phyloP scores from a whole-genome alignment of 1,140 invertebrate genomes.

The Rhyacophila brunnea region DNA sequence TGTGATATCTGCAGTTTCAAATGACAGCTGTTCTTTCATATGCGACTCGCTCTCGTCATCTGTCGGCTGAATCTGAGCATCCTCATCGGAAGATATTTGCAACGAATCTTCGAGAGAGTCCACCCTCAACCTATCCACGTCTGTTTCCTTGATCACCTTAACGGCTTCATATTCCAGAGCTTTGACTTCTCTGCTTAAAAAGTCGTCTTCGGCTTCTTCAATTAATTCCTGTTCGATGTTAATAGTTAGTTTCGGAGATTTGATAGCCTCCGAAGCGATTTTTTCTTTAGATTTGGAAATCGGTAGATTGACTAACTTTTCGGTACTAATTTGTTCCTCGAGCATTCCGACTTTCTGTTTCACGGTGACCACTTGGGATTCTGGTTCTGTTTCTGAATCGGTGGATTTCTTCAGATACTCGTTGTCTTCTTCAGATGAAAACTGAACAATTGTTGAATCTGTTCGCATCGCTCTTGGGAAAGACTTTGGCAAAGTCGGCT shows the following conservation, averaged over 20 bases:
- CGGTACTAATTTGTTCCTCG: constrained; percentile 18
- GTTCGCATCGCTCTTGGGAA: constrained; percentile 49
- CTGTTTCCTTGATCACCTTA: constrained; percentile 14
- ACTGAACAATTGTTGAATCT: constrained; percentile 53
- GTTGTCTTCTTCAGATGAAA: constrained; percentile 55
- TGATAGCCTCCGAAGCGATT: constrained; percentile 3
- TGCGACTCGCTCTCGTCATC: constrained; percentile 33
- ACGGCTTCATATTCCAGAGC: constrained; percentile 21
- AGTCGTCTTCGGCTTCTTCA: constrained; percentile 7
- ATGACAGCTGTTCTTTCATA: constrained; percentile 23
- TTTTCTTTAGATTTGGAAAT: constrained; percentile 10
- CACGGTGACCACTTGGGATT: constrained; percentile 47
- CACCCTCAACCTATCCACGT: constrained; percentile 22
- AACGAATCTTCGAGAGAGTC: constrained; percentile 32
- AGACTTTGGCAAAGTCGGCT: constrained; percentile 40
- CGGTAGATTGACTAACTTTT: background rate
- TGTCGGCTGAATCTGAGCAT: constrained; percentile 31
- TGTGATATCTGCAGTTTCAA: constrained; percentile 7
- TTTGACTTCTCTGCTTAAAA: constrained; percentile 18
- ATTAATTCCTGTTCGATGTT: constrained; percentile 22
- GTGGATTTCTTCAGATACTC: constrained; percentile 57
- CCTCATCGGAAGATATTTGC: constrained; percentile 34
- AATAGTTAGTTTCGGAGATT: constrained; percentile 29
- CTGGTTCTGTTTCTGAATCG: constrained; percentile 54
- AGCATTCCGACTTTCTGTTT: constrained; percentile 29